Base-by-base conservation (phyloP, 2,797 vertebrate genomes). In the Ispidina picta region DNA sequence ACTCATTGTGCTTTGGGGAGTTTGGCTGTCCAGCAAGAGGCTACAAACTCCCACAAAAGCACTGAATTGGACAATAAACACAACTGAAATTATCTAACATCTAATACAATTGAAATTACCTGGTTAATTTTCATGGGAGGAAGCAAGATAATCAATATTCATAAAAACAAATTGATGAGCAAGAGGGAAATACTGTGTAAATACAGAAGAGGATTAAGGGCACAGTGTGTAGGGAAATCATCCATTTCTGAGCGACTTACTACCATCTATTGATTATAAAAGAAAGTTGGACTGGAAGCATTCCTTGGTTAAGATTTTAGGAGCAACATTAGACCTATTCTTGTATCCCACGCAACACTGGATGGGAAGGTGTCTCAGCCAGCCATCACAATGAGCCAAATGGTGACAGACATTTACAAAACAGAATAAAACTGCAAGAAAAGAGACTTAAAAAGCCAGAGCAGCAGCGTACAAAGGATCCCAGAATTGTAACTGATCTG, bases 381-480 rank as follows among this genome's bases (percentile, higher is more conserved):
- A 23, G 11, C 1, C 23, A 20, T 7, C 21, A 18, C 25, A 37
- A 49, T 3, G 35, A 55, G 31, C 0, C 0, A 1, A 43, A 28
- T 10, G 6, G 9, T 68, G 56, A 10, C 4, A 2, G 4, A 39
- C 35, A 5, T 31, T 39, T 37, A 20, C 43, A 70, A 56, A 54
- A 37, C 4, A 6, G 49, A 76, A 39, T 29, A 56, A 81, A 82
- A 26, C 37, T 68, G 26, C 52, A 58, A 60, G 73, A 65, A 63
- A 17, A 56, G 33, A 52, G 33, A 41, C 19, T 25, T 66, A 29
- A 75, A 83, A 56, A 28, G 29, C 15, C 25, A n/a, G 62, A 73
- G 25, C 14, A 52, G 35, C 52, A 68, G 52, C 1, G 1, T 39
- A 28, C 10, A 37, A n/a, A 62, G 65, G n/a, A 73, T 23, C 70